A percentile compares a stretch with the other conserved stretches of the same genome.
Evolutionary conservation across 2,113 vertebrate genomes (phyloP).

Genomic region (Otis tarda): DNA sequence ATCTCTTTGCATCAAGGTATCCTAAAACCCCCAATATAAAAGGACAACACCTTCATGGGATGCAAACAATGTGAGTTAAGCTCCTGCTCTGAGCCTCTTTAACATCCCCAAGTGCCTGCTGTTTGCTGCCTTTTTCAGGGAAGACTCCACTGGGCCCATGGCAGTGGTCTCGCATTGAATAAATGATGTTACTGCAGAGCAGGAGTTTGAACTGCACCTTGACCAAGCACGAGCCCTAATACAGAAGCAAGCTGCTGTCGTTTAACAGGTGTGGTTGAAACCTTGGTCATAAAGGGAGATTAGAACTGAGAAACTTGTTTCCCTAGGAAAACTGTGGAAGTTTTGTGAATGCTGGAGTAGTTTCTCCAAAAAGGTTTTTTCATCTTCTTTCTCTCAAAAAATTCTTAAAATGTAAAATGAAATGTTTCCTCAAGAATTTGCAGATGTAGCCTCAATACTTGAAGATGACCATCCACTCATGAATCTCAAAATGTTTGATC

Average conservation of each 20-base stretch:
- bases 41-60: neutral
- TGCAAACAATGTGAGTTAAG: neutral
- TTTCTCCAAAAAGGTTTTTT: neutral
- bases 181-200: neutral
- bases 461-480: neutral
- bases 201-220: neutral
- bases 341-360: neutral
- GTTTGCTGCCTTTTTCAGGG: neutral
- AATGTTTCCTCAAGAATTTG: neutral
- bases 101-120: fast-evolving
- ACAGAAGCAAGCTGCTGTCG: neutral
- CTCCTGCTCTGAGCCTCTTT: neutral
- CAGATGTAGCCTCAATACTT: neutral
- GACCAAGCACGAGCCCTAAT: neutral
- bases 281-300: neutral
- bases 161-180: neutral
- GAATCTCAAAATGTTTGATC: neutral
- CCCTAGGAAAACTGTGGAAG: neutral
- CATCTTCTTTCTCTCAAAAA: neutral
- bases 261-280: neutral
- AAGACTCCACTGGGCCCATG: neutral
- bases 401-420: neutral
- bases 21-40: neutral
- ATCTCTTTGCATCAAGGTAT: neutral
- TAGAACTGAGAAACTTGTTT: neutral